Evolutionary conservation across 2,888 invertebrate genomes (phyloP).

Genomic region (Synergus itoensis): DNA sequence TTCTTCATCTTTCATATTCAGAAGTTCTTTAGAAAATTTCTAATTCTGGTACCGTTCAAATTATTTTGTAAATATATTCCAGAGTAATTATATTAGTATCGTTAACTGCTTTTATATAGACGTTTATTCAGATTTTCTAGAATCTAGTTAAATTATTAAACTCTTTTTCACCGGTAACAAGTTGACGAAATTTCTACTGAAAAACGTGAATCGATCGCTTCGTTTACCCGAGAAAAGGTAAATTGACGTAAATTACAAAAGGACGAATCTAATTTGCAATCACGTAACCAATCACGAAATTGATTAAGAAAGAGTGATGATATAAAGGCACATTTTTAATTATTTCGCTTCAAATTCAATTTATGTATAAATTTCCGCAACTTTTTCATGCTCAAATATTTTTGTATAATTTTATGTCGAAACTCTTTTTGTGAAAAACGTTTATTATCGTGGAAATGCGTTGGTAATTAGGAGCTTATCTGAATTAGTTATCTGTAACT

Average conservation of each 20-base stretch:
- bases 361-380: background rate
- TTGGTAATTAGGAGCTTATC: background rate
- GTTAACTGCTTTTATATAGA: too few species aligned
- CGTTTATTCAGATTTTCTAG: too few species aligned
- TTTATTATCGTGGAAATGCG: background rate
- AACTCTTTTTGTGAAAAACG: background rate
- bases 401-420: background rate
- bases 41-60: too few species aligned
- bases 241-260: constrained; percentile 6
- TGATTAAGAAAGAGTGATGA: constrained; percentile 13
- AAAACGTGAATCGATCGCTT: constrained; percentile 37
- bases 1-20: background rate
- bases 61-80: background rate
- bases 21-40: background rate
- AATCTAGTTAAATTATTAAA: too few species aligned
- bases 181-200: too few species aligned
- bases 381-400: background rate
- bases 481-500: background rate
- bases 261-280: constrained; percentile 18
- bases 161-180: too few species aligned
- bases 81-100: background rate
- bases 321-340: background rate
- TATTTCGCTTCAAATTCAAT: background rate
- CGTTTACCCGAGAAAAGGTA: constrained; percentile 14
- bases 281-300: constrained; percentile 22